Evolutionary conservation across 2,888 invertebrate species (phyloP), one percentile per base, ranked within the genome.

Genomic region (Iphiclides podalirius): DNA sequence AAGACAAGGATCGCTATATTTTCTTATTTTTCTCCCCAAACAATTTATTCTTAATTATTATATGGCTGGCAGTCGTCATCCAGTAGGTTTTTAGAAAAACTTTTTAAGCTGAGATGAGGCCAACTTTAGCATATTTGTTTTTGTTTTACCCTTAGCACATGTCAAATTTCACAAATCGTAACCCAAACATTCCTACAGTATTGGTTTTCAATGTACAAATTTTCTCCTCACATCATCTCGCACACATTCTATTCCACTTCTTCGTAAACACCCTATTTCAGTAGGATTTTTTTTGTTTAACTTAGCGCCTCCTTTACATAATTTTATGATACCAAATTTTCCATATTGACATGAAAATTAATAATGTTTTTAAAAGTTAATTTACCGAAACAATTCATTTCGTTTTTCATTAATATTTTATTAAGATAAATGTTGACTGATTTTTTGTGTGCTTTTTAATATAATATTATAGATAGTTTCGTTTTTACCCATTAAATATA

Each of bases 51-150:
- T 51, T 52, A n/a, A n/a, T n/a, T 53, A 34, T 43, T 55, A 17
- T 31, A 52, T 46, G 46, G 51, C 52, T 58, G 57, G 41, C 53
- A 63, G 70, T 66, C 56, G 63, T 75, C 84, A 83, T 85, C 85
- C 79, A 79, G 77, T 81, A 76, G 78, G 79, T 86, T 87, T 85
- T 65, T 79, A 71, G 73, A 63, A 71, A 85, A 86, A 80, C 81
- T 82, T 77, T 52, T 52, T 55, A 63, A 73, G 78, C 85, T 83
- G 81, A 58, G 86, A 86, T 84, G 85, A 79, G 79, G 80, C 78
- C 72, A 68, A 36, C 13, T 69, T 53, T 52, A 60, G 50, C 59
- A 48, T 56, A 57, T 59, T 60, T 58, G 62, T 53, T 57, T 57
- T 46, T 16, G 23, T 36, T 42, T 55, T 43, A 51, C 44, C 47